Evolutionary conservation across 2,113 vertebrate species (phyloP).

Genomic region (Apteryx owenii): DNA sequence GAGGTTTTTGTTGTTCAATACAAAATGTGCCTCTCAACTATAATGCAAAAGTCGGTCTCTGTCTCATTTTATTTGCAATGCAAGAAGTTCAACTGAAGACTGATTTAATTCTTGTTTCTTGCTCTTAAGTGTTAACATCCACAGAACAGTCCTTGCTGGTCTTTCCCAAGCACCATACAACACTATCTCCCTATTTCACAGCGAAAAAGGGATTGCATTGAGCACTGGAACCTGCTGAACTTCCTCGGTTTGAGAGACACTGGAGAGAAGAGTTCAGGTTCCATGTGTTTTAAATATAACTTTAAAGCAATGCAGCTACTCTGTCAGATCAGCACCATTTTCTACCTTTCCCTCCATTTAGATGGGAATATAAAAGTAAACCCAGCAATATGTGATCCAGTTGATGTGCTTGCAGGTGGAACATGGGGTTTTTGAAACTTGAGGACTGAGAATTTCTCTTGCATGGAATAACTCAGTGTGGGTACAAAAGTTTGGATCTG

Average conservation of each 20-base stretch:
- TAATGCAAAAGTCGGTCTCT: not conserved
- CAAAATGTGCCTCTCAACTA: constrained; percentile 33
- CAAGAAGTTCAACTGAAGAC: not conserved
- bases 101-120: not conserved
- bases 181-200: not conserved
- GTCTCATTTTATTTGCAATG: not conserved
- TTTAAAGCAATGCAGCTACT: constrained; percentile 23
- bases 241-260: not conserved
- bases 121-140: not conserved
- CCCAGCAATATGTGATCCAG: constrained; percentile 1
- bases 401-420: not conserved
- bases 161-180: not conserved
- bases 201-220: not conserved
- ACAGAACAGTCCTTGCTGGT: not conserved
- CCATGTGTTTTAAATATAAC: not conserved
- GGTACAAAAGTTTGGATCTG: not conserved
- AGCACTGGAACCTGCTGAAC: not conserved
- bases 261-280: not conserved
- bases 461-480: not conserved
- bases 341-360: not conserved
- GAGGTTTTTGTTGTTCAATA: not conserved
- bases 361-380: not conserved
- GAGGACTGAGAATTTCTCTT: not conserved
- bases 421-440: not conserved
- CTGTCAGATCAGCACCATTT: not conserved